Evolutionary conservation across 1,140 invertebrate species (phyloP), one percentile per base, ranked within the genome.

Genomic region (Araneus ventricosus): DNA sequence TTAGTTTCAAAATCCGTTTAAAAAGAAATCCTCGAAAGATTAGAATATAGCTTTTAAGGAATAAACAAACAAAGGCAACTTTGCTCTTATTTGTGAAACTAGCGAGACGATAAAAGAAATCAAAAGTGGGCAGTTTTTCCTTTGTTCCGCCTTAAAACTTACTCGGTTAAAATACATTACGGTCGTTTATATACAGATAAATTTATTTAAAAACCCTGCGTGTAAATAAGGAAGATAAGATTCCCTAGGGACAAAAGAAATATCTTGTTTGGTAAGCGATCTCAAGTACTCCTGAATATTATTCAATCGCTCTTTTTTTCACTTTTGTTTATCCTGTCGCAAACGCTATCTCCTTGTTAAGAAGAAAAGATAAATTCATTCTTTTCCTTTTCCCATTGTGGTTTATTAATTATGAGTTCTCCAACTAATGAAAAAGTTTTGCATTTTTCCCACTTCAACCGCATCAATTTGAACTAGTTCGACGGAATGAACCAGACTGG

Each of bases 371-470:
- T 45, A 80, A 80, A 8, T 22, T 27, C n/a, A 41, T 27, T 45
- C 37, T 41, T 45, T 45, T 52, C n/a, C 80, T 82, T 27, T 45
- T 52, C 17, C 70, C 34, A 67, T 67, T 75, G 30, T 82, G n/a
- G 80, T 52, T 82, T 82, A 45, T 45, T 52, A 82, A 82, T 82
- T 82, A 82, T 82, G 80, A 82, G 41, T 82, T 82, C 39, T 82
- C 41, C 80, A 75, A 45, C 80, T 52, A 82, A 52, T 82, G 41
- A 82, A 82, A 82, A 45, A 82, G 24, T 27, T 45, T 14, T n/a
- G 3, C 24, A 82, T 41, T 45, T 82, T n/a, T 30, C 20, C 22
- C n/a, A 45, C 39, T 82, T 45, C 39, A 82, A 82, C 80, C 22
- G 7, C 37, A 82, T 27, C n/a, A 2, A 39, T 24, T 75, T 75